Conservation (phyloP, 2,888 invertebrate species). For the Encarsia formosa region DNA sequence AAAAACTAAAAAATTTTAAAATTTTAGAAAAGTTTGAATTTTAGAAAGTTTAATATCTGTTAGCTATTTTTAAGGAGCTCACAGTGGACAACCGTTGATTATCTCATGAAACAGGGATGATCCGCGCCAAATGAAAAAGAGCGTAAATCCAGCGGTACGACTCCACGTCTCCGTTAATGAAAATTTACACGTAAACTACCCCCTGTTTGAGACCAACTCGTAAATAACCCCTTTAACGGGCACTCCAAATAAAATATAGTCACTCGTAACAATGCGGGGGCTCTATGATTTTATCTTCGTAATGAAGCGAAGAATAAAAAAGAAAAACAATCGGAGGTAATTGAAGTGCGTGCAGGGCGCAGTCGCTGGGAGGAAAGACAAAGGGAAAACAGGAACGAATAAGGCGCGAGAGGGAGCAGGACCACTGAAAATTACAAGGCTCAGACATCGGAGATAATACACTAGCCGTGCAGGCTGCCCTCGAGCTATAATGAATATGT, state of each 20-base stretch:
- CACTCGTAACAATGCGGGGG: constrained; percentile 25
- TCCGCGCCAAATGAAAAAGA: no score
- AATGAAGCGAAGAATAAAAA: constrained; percentile 9
- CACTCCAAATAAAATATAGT: constrained; percentile 35
- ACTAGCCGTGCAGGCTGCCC: constrained; percentile 46
- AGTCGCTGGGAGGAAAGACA: constrained; percentile 4
- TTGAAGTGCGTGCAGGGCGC: constrained; percentile 2
- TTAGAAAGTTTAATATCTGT: no score
- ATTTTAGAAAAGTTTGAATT: no score
- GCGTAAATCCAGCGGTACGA: no score
- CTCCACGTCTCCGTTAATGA: no score
- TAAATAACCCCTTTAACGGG: background rate
- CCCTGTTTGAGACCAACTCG: no score
- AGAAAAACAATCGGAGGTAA: constrained; percentile 14
- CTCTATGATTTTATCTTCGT: constrained; percentile 16
- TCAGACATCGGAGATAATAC: constrained; percentile 29
- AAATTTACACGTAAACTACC: no score
- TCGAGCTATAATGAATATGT: constrained; percentile 52
- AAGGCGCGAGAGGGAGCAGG: no score
- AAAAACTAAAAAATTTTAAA: no score
- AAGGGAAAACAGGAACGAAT: constrained; percentile 24
- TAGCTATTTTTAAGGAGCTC: no score
- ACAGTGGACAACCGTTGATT: no score
- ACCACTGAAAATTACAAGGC: constrained; percentile 51
- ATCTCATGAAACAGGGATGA: no score